Conservation (phyloP, 2,113 vertebrate species). For the Typhlomys cinereus region DNA sequence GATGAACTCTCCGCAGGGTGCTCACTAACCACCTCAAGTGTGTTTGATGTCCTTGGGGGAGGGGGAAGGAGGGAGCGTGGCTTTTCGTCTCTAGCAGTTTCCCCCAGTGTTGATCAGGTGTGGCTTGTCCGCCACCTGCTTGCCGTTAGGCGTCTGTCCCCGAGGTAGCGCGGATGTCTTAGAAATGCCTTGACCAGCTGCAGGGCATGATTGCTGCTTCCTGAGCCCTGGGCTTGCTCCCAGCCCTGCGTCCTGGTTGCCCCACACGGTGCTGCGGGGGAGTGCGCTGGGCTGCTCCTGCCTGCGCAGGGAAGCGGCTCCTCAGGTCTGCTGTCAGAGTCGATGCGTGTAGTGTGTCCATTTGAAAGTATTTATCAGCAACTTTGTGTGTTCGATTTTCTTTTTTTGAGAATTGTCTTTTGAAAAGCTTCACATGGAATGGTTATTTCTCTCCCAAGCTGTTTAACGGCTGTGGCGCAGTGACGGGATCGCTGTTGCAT, state of each 20-base stretch:
- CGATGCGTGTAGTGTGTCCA: slow-evolving; percentile 51
- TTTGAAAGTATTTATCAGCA: slow-evolving; percentile 70
- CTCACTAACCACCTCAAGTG: slow-evolving; percentile 79
- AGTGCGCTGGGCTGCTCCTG: slow-evolving; percentile 60
- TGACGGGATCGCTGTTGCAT: slow-evolving; percentile 79
- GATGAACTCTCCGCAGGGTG: slow-evolving; percentile 80
- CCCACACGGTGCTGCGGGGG: slow-evolving; percentile 53
- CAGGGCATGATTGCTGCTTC: slow-evolving; percentile 59
- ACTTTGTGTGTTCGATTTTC: slow-evolving; percentile 58
- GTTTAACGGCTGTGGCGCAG: slow-evolving; percentile 70
- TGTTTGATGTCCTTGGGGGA: slow-evolving; percentile 65
- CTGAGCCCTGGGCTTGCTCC: slow-evolving; percentile 60
- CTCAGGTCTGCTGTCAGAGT: slow-evolving; percentile 14
- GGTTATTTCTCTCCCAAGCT: slow-evolving; percentile 69
- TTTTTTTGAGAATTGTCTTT: slow-evolving; percentile 70
- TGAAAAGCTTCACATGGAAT: neutral
- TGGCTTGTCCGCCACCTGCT: slow-evolving; percentile 45
- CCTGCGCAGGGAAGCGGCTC: slow-evolving; percentile 75
- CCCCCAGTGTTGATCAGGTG: slow-evolving; percentile 67
- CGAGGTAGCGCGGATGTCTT: slow-evolving; percentile 54
- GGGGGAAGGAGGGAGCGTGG: slow-evolving; percentile 64
- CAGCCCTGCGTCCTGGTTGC: slow-evolving; percentile 60
- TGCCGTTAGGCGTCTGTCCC: slow-evolving; percentile 67
- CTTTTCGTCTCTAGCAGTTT: slow-evolving; percentile 44
- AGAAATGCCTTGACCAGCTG: slow-evolving; percentile 52